phyloP scores from a whole-genome alignment of 2,113 vertebrate species.

The Eurypyga helias region DNA sequence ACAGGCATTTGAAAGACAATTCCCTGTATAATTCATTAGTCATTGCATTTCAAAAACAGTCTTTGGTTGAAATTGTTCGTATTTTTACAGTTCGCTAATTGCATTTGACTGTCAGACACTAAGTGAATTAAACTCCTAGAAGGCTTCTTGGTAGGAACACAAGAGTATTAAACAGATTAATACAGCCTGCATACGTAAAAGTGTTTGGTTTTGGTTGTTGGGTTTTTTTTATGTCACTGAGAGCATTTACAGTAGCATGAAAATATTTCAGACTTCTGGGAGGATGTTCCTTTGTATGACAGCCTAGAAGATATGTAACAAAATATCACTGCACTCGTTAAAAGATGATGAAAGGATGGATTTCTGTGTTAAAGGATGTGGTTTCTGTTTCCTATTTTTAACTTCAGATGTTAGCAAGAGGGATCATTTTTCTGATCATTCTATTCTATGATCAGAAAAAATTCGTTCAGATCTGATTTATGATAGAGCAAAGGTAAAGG shows the following conservation, averaged over 20 bases:
- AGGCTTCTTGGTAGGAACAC: conserved; percentile 13
- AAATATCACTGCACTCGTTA: not conserved
- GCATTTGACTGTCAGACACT: conserved; percentile 22
- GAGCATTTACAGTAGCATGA: not conserved
- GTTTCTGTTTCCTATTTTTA: not conserved
- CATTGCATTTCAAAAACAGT: not conserved
- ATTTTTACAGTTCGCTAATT: conserved; percentile 49
- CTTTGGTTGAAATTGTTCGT: not conserved
- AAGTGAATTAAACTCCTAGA: conserved; percentile 16
- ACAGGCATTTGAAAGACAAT: not conserved
- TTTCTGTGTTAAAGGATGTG: not conserved
- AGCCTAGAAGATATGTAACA: not conserved
- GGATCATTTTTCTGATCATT: no score
- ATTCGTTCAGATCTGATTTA: not conserved
- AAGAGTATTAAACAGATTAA: conserved; percentile 7
- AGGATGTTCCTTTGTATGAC: not conserved
- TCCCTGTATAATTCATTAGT: conserved; percentile 1
- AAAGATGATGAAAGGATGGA: not conserved
- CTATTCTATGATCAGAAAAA: no score
- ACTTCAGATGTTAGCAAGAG: not conserved
- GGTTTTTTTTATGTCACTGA: not conserved
- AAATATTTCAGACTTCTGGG: conserved; percentile 24
- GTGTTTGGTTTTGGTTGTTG: not conserved
- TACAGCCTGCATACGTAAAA: not conserved
- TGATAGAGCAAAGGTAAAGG: not conserved